Evolutionary conservation across 2,113 vertebrate genomes (phyloP).

Genomic region (Ciconia maguari): DNA sequence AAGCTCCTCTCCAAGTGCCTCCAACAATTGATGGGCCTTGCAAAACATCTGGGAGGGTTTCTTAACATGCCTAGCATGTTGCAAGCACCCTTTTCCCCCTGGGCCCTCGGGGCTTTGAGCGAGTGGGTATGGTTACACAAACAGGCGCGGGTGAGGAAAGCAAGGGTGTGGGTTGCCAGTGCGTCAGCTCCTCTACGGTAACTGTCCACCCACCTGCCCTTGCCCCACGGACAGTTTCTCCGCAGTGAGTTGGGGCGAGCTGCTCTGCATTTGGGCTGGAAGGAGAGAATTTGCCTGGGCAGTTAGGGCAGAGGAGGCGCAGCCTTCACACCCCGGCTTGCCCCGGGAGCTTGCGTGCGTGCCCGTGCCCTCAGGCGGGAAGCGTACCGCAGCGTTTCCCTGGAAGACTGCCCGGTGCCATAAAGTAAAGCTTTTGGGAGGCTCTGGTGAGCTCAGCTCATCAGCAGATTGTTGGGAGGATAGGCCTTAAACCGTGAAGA

Average conservation of each 20-base stretch:
- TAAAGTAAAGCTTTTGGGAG: constrained; percentile 1
- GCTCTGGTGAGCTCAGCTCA: constrained; percentile 8
- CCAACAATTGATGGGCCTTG: not conserved
- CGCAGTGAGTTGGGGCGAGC: rapidly evolving
- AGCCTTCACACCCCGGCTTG: not conserved
- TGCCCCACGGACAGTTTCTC: not conserved
- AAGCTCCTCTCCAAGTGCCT: not conserved
- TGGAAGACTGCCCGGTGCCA: not conserved
- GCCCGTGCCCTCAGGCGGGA: not conserved
- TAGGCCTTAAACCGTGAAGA: not conserved
- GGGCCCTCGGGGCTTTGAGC: not conserved
- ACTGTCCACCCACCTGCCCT: not conserved
- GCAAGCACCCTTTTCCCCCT: not conserved
- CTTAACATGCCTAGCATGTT: not conserved
- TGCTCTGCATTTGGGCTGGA: not conserved
- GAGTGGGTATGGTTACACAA: constrained; percentile 32
- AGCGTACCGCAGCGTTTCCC: not conserved
- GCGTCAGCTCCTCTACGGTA: not conserved
- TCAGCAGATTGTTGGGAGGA: constrained; percentile 24
- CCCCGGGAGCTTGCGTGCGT: not conserved
- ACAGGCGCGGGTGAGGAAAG: not conserved
- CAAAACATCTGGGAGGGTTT: constrained; percentile 46
- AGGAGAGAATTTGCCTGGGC: not conserved
- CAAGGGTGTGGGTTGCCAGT: not conserved
- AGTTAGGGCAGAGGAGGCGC: not conserved